Percentiles rank a stretch among this genome's conserved stretches.
These are phyloP conservation scores for Hemicentrotus pulcherrimus DNA, from an alignment of 35 echinoderm and acorn worm species.

Conservation along the genomic window DNA sequence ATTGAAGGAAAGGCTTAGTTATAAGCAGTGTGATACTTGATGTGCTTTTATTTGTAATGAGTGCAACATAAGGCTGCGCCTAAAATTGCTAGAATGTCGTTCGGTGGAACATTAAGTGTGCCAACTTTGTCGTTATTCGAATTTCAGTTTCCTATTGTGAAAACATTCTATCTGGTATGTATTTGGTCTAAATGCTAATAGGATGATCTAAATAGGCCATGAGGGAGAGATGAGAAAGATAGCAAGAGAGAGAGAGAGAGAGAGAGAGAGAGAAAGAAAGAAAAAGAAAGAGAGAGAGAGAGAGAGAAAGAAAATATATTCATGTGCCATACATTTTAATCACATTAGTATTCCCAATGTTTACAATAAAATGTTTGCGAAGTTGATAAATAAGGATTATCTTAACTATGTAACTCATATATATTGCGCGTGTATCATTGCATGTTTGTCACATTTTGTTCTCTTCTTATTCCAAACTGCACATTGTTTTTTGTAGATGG, in stretches of 20 bases:
- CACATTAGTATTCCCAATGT: too few relatives aligned
- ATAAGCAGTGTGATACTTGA: neutral
- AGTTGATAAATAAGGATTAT: too few relatives aligned
- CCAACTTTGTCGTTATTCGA: conserved; percentile 30
- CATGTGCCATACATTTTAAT: too few relatives aligned
- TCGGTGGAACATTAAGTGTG: neutral
- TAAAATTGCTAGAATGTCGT: neutral
- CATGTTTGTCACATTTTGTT: too few relatives aligned
- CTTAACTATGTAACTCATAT: too few relatives aligned
- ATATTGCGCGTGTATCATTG: too few relatives aligned
- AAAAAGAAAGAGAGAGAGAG: too few relatives aligned
- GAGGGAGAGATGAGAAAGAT: neutral
- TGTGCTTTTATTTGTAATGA: neutral
- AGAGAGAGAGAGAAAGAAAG: too few relatives aligned
- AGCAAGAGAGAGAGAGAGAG: neutral
- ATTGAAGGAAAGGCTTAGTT: neutral
- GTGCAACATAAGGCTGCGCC: neutral
- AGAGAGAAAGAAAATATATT: too few relatives aligned
- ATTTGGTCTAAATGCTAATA: neutral
- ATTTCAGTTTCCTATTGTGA: conserved; percentile 19
- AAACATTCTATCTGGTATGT: conserved; percentile 23
- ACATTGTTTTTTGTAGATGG: too few relatives aligned
- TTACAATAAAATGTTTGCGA: too few relatives aligned
- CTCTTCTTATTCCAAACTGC: too few relatives aligned
- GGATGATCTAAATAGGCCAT: neutral